Conservation (phyloP, 2,797 vertebrate species). For the Xenentodon cancila region DNA sequence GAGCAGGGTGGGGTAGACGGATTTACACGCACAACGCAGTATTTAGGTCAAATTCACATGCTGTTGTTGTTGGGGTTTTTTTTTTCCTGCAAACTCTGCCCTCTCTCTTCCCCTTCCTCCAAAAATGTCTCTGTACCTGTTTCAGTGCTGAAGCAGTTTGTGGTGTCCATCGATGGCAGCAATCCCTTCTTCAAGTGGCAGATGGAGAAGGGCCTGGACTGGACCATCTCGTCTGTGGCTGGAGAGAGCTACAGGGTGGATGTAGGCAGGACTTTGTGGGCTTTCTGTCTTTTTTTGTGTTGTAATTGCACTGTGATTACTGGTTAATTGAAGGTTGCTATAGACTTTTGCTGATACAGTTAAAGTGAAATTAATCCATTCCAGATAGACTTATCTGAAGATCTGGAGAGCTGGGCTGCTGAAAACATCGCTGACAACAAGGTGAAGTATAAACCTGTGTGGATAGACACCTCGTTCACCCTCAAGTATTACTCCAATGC, state of each 20-base stretch:
- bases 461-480: constrained; percentile 68
- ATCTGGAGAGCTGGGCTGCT: constrained; percentile 52
- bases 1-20: constrained; percentile 38
- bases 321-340: not conserved
- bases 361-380: not conserved
- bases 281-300: not conserved
- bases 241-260: constrained; percentile 80
- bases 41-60: not conserved
- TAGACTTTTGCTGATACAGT: not conserved
- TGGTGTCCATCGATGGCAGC: constrained; percentile 67
- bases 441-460: constrained; percentile 32
- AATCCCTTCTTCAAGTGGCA: constrained; percentile 73
- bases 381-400: constrained; percentile 71
- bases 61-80: not conserved
- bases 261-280: constrained; percentile 45
- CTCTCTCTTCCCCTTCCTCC: not conserved
- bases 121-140: not conserved
- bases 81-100: not conserved
- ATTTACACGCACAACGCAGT: not conserved
- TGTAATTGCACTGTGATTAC: too few relatives aligned
- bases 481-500: constrained; percentile 75
- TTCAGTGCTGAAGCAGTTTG: constrained; percentile 61
- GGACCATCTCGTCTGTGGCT: constrained; percentile 74
- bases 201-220: constrained; percentile 74
- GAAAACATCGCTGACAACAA: constrained; percentile 17